Conservation (phyloP, 64 coral and sea anemone genomes). For the Montipora foliosa region DNA sequence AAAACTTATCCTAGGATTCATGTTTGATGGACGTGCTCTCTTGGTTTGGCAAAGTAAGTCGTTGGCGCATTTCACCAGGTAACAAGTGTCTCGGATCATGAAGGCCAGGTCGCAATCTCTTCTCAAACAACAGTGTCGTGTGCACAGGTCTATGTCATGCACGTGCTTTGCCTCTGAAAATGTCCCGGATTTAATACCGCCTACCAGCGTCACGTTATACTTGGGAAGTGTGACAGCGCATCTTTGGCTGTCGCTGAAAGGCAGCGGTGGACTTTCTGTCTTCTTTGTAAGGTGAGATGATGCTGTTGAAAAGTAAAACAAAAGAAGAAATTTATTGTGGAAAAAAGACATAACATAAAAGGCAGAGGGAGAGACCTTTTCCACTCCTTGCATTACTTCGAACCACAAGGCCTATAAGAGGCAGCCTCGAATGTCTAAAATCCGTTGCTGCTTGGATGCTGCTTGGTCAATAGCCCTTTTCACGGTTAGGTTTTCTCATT, state of each 20-base stretch:
- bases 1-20: constrained; percentile 86
- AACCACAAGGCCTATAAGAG: too few species aligned
- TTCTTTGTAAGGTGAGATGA: constrained; percentile 77
- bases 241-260: constrained; percentile 4
- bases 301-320: constrained; percentile 6
- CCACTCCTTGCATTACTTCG: too few species aligned
- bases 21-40: constrained; percentile 75
- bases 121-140: constrained; percentile 75
- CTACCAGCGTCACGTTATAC: constrained; percentile 82
- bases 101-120: constrained; percentile 85
- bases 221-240: constrained; percentile 72
- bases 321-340: neutral
- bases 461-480: too few species aligned
- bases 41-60: constrained; percentile 81
- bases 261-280: constrained; percentile 45
- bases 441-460: too few species aligned
- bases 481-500: too few species aligned
- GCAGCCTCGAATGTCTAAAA: too few species aligned
- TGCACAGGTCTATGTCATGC: constrained; percentile 81
- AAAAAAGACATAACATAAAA: neutral
- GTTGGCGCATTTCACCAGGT: constrained; percentile 75
- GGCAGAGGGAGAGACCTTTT: too few species aligned
- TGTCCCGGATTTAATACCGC: constrained; percentile 86
- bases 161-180: constrained; percentile 77
- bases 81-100: constrained; percentile 91